Evolutionary conservation across 2,113 vertebrate genomes (phyloP).

Genomic region (Patagioenas fasciata): DNA sequence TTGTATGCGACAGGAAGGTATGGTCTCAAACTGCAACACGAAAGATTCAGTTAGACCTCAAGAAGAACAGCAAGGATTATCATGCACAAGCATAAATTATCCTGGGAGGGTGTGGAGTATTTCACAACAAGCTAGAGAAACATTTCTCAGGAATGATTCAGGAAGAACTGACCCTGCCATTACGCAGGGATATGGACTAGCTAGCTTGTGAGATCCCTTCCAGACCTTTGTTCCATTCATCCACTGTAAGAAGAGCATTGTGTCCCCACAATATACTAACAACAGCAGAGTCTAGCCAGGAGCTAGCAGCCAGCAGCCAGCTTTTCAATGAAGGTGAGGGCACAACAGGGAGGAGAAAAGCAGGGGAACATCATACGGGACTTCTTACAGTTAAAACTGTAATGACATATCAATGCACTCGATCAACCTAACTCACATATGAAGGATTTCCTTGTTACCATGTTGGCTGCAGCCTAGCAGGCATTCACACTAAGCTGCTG

Average conservation of each 20-base stretch:
- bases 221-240: not conserved
- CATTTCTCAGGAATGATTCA: not conserved
- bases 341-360: not conserved
- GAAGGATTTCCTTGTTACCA: not conserved
- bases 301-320: not conserved
- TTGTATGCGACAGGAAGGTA: not conserved
- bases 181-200: not conserved
- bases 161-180: not conserved
- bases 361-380: not conserved
- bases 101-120: not conserved
- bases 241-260: not conserved
- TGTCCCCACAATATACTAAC: not conserved
- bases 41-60: not conserved
- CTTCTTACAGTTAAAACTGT: not conserved
- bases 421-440: rapidly evolving
- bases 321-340: rapidly evolving
- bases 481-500: rapidly evolving
- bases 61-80: not conserved
- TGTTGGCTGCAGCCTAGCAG: not conserved
- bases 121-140: not conserved
- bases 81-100: not conserved
- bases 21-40: not conserved
- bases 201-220: not conserved
- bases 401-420: not conserved
- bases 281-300: not conserved